Conservation (phyloP, 1,140 invertebrate species). For the Heterodera carotae region DNA sequence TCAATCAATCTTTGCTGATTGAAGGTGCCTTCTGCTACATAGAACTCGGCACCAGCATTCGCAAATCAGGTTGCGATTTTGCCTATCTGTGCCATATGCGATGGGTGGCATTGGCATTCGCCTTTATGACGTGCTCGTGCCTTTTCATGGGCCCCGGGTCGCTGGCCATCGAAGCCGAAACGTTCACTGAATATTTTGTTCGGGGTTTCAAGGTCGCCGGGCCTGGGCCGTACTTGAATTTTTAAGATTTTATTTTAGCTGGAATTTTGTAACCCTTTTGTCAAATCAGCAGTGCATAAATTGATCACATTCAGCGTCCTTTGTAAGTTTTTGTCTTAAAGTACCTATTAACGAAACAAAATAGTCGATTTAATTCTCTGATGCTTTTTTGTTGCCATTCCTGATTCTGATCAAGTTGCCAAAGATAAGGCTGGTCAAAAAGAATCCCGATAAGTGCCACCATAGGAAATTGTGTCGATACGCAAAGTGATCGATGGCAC, state of each 20-base stretch:
- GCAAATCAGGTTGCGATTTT: constrained; percentile 52
- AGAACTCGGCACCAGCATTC: constrained; percentile 52
- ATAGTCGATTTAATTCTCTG: too few relatives aligned
- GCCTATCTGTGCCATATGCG: constrained; percentile 56
- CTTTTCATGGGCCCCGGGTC: constrained; percentile 50
- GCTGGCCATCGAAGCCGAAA: constrained; percentile 51
- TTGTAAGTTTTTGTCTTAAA: neutral
- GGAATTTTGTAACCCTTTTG: neutral
- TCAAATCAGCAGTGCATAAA: neutral
- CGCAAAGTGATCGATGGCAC: too few relatives aligned
- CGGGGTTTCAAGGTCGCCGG: constrained; percentile 30
- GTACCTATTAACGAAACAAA: too few relatives aligned
- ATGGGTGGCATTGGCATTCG: constrained; percentile 49
- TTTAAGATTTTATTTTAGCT: neutral
- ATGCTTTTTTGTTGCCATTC: too few relatives aligned
- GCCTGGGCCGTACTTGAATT: neutral
- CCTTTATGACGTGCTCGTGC: constrained; percentile 49
- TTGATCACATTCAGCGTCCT: neutral
- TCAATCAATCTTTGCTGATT: neutral
- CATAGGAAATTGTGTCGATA: too few relatives aligned
- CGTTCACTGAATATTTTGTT: constrained; percentile 53
- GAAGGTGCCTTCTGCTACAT: constrained; percentile 38
- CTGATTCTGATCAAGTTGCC: too few relatives aligned
- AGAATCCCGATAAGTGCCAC: too few relatives aligned
- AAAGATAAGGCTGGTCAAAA: too few relatives aligned